These are phyloP conservation scores for Brotogeris chrysoptera DNA, from an alignment of 2,797 vertebrate species.

Conservation along the genomic window DNA sequence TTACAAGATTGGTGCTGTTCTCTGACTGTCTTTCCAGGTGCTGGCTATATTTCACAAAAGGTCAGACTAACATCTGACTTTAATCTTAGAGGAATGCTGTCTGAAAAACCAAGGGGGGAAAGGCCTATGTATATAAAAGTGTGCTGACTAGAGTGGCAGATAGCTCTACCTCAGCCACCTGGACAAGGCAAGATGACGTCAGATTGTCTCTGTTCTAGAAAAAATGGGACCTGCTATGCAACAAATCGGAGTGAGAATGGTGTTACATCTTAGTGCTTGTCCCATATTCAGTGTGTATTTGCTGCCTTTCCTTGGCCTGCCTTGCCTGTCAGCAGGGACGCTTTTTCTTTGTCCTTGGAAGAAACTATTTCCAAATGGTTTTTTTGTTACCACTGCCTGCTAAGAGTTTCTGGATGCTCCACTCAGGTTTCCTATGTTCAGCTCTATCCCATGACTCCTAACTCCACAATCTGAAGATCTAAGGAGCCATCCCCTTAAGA, in stretches of 20 bases:
- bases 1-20: background rate
- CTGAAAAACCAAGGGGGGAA: background rate
- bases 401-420: background rate
- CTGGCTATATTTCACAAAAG: background rate
- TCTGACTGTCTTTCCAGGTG: background rate
- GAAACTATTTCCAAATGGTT: background rate
- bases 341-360: background rate
- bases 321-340: background rate
- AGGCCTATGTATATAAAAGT: background rate
- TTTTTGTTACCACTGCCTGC: background rate
- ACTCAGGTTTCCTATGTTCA: background rate
- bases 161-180: background rate
- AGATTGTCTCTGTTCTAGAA: background rate
- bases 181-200: background rate
- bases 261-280: background rate
- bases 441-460: background rate
- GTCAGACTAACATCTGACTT: background rate
- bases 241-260: background rate
- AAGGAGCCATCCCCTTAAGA: background rate
- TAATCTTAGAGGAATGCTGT: background rate
- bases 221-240: background rate
- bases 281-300: background rate
- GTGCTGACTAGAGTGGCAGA: background rate
- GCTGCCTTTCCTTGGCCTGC: background rate
- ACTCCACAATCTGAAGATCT: background rate